These are phyloP conservation scores for Tribolium freemani DNA, from an alignment of 2,888 invertebrate genomes.

Conservation along the genomic window DNA sequence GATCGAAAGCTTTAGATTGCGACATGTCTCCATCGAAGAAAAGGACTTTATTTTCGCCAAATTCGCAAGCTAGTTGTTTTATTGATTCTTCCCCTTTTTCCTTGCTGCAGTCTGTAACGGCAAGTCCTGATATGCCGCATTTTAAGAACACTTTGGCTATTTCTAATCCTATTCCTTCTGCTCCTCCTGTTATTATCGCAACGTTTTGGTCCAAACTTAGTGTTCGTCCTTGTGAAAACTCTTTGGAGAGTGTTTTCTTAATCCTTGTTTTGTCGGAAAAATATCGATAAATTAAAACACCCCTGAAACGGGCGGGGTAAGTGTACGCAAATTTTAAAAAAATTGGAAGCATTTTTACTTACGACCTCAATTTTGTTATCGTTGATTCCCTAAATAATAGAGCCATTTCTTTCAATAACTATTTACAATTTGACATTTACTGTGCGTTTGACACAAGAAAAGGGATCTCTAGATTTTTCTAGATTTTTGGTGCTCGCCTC, in stretches of 20 bases:
- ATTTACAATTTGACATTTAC: constrained; percentile 25
- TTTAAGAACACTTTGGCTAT: constrained; percentile 78
- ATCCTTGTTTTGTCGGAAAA: constrained; percentile 13
- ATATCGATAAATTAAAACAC: not conserved
- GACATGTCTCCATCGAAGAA: constrained; percentile 82
- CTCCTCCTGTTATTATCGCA: constrained; percentile 80
- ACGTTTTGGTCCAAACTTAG: constrained; percentile 72
- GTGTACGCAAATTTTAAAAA: too few species aligned
- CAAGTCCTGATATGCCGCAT: constrained; percentile 75
- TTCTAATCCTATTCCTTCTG: constrained; percentile 79
- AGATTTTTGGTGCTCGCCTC: too few species aligned
- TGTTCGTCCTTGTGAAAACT: constrained; percentile 9
- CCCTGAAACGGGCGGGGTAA: not conserved
- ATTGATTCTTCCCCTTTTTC: constrained; percentile 76
- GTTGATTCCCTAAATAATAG: constrained; percentile 4
- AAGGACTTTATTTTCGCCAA: constrained; percentile 78
- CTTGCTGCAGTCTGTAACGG: constrained; percentile 78
- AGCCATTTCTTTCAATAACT: constrained; percentile 26
- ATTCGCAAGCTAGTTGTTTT: constrained; percentile 74
- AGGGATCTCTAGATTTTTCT: constrained; percentile 4
- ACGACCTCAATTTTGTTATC: constrained; percentile 18
- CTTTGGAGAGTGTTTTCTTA: constrained; percentile 5
- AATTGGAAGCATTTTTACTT: not conserved
- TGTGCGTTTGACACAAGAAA: constrained; percentile 16
- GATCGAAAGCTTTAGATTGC: constrained; percentile 80